Evolutionary conservation across 2,797 vertebrate species (phyloP).

Genomic region (Poecilia wingei): DNA sequence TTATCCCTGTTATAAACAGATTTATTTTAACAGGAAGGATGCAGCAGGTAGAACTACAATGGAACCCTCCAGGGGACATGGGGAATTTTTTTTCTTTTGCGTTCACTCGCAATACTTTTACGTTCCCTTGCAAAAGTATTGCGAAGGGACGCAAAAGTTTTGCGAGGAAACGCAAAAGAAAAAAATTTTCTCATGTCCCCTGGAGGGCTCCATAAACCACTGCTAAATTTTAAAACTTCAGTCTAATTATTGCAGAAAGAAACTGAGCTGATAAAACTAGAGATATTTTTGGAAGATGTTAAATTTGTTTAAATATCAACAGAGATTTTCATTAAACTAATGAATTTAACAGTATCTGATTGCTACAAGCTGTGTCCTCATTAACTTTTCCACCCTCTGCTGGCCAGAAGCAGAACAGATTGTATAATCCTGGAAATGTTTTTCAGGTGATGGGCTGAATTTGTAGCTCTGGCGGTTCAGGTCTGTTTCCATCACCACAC

Average conservation of each 20-base stretch:
- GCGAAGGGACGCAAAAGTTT: no score
- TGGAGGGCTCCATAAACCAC: no score
- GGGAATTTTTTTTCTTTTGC: no score
- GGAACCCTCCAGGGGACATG: no score
- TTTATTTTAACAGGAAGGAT: background rate
- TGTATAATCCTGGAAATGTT: no score
- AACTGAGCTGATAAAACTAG: background rate
- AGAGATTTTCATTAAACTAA: background rate
- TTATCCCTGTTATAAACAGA: background rate
- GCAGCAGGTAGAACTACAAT: background rate
- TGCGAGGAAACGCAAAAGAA: no score
- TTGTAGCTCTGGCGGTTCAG: no score
- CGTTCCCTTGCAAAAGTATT: no score
- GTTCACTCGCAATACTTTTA: no score
- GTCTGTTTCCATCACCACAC: no score
- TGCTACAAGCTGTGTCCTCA: slow-evolving; percentile 18
- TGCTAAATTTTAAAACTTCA: background rate
- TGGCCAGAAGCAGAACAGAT: slow-evolving; percentile 57
- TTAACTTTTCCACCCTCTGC: slow-evolving; percentile 76
- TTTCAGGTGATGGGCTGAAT: no score
- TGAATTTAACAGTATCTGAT: background rate
- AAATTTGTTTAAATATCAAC: background rate
- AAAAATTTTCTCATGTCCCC: no score
- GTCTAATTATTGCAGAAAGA: background rate
- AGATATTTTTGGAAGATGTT: background rate